Conservation (phyloP, 92 coral and sea anemone species). For the Actinernus sp. region DNA sequence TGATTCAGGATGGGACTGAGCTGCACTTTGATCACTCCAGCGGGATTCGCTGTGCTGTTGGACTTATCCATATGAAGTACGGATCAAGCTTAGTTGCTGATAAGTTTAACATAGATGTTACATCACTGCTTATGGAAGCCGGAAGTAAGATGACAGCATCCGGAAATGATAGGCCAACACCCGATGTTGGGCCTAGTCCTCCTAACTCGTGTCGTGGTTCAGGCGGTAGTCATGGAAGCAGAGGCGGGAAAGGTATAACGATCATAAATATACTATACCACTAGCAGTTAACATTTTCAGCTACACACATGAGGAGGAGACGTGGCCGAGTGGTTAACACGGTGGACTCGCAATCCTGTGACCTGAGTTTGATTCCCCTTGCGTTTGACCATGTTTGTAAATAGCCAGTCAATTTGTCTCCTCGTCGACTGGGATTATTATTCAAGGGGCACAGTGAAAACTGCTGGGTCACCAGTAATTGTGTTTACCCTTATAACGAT, state of each 20-base stretch:
- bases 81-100: constrained; percentile 88
- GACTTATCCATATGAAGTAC: constrained; percentile 89
- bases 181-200: constrained; percentile 45
- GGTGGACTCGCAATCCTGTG: too few relatives aligned
- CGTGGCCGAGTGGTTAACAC: too few relatives aligned
- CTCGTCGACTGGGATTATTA: too few relatives aligned
- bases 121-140: constrained; percentile 85
- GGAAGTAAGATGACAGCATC: constrained; percentile 92
- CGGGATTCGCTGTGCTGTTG: constrained; percentile 83
- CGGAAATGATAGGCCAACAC: constrained; percentile 81
- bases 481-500: too few relatives aligned
- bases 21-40: constrained; percentile 78
- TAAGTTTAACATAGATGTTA: constrained; percentile 62
- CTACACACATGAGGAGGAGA: too few relatives aligned
- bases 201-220: constrained; percentile 80
- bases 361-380: too few relatives aligned
- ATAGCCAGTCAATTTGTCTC: too few relatives aligned
- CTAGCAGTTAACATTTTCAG: too few relatives aligned
- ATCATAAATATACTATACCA: too few relatives aligned
- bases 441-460: too few relatives aligned
- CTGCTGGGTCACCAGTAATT: too few relatives aligned
- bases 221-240: constrained; percentile 91
- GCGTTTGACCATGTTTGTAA: too few relatives aligned
- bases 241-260: constrained; percentile 84
- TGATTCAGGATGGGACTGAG: constrained; percentile 92